phyloP scores from a whole-genome alignment of 2,113 vertebrate species.

The Pituophis catenifer region DNA sequence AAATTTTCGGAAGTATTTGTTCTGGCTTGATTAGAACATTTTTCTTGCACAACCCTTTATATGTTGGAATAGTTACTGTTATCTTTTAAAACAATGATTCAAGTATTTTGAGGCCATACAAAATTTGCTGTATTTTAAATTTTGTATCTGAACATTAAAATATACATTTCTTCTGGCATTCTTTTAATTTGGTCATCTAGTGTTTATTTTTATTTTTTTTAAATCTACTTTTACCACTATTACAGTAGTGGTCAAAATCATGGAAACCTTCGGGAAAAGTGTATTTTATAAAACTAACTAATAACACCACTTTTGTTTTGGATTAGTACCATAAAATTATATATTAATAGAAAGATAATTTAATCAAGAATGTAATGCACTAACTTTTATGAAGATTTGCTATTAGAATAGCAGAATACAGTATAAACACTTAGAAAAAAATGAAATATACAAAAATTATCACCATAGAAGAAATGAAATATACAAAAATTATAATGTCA shows the following conservation, averaged over 20 bases:
- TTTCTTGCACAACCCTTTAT: background rate
- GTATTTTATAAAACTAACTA: too few species aligned
- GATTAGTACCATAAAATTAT: too few species aligned
- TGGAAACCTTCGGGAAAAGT: too few species aligned
- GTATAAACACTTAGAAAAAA: too few species aligned
- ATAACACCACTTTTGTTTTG: too few species aligned
- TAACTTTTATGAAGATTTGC: too few species aligned
- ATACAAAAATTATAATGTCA: too few species aligned
- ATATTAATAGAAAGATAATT: too few species aligned
- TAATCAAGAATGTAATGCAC: too few species aligned
- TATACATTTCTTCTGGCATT: background rate
- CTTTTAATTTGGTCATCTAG: background rate
- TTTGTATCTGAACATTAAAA: background rate
- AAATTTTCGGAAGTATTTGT: background rate
- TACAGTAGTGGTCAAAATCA: background rate
- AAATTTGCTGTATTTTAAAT: background rate
- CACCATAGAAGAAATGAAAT: too few species aligned
- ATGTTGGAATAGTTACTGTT: background rate
- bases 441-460: too few species aligned
- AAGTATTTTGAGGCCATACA: background rate
- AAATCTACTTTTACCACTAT: background rate
- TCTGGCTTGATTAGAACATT: background rate
- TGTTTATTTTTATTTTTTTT: background rate
- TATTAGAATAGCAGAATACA: too few species aligned
- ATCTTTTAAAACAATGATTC: background rate